phyloP scores from a whole-genome alignment of 2,797 vertebrate species.

The Cetoscarus ocellatus region DNA sequence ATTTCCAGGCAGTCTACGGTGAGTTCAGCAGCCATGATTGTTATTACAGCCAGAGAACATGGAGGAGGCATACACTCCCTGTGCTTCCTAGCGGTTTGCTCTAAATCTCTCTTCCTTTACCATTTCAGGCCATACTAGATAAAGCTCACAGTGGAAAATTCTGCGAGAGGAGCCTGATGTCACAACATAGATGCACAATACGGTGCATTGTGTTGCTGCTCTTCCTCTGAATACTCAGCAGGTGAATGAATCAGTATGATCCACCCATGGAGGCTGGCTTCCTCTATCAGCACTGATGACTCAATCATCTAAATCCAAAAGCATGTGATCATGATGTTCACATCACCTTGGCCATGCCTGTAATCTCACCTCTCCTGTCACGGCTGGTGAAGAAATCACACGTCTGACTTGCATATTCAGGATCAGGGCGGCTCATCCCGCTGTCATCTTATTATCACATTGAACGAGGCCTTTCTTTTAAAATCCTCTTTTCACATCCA shows the following conservation, averaged over 20 bases:
- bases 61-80: not conserved
- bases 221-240: not conserved
- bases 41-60: constrained; percentile 13
- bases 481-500: not conserved
- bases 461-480: not conserved
- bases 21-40: not conserved
- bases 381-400: not conserved
- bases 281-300: constrained; percentile 5
- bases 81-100: not conserved
- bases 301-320: constrained; percentile 4
- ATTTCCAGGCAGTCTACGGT: constrained; percentile 9
- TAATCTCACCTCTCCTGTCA: constrained; percentile 1
- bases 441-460: not conserved
- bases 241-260: not conserved
- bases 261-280: constrained; percentile 7
- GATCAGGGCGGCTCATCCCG: not conserved
- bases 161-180: not conserved
- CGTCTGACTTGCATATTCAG: not conserved
- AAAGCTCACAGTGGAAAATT: not conserved
- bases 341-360: not conserved
- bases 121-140: not conserved
- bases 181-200: not conserved
- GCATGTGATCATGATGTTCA: constrained; percentile 14
- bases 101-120: not conserved
- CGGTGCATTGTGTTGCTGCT: not conserved